phyloP scores from a whole-genome alignment of 2,113 vertebrate genomes.

The Datnioides undecimradiatus region DNA sequence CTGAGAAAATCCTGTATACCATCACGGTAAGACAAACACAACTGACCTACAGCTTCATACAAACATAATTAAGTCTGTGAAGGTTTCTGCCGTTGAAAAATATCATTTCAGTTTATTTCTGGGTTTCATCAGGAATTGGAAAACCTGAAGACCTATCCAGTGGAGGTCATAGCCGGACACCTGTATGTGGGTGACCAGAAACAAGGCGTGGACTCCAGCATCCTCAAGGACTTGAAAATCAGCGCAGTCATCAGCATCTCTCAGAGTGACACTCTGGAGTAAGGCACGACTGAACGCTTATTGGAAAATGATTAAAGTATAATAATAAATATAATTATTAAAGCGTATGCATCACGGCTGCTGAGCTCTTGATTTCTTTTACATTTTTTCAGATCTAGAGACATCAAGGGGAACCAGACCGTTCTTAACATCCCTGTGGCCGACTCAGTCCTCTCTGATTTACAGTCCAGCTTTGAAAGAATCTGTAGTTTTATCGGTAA shows the following conservation, averaged over 20 bases:
- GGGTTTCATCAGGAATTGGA: slow-evolving; percentile 87
- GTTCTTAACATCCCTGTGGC: slow-evolving; percentile 79
- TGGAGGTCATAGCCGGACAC: slow-evolving; percentile 86
- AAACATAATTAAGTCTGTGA: background rate
- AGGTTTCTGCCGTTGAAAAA: background rate
- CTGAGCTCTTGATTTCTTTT: background rate
- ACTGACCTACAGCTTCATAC: background rate
- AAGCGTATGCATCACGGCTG: too few species aligned
- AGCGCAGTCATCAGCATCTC: slow-evolving; percentile 85
- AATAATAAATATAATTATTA: too few species aligned
- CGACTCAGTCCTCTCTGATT: slow-evolving; percentile 75
- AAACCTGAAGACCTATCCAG: slow-evolving; percentile 86
- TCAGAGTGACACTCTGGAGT: slow-evolving; percentile 78
- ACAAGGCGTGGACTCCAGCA: slow-evolving; percentile 82
- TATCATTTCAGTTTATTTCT: background rate
- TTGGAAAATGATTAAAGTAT: background rate
- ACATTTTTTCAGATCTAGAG: slow-evolving; percentile 35
- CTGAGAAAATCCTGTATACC: slow-evolving; percentile 87
- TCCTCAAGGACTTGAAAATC: slow-evolving; percentile 89
- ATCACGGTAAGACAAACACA: slow-evolving; percentile 81
- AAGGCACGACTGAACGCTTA: slow-evolving; percentile 60
- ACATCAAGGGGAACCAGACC: slow-evolving; percentile 26
- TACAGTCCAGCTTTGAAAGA: slow-evolving; percentile 79
- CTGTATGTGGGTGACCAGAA: slow-evolving; percentile 88
- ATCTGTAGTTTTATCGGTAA: slow-evolving; percentile 89